Base-by-base conservation (phyloP, 2,113 vertebrate species). In the Siphamia tubifer region DNA sequence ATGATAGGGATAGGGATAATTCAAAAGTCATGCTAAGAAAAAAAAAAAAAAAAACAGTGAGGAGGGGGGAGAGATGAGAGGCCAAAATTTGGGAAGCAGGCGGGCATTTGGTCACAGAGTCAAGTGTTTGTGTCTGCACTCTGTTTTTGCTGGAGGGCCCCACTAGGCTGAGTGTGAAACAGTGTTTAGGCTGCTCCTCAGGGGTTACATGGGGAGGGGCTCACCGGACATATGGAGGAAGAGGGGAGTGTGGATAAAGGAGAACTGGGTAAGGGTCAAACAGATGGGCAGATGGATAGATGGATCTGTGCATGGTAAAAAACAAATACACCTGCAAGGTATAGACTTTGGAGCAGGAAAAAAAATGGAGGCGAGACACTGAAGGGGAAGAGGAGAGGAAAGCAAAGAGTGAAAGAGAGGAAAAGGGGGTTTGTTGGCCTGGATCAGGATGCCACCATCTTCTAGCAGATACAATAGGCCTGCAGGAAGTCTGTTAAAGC, bases 401-500 rank as follows among this genome's bases (percentile, higher is more conserved):
- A 36, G 57, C 49, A 65, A 80, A 47, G 45, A 9, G 45, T 32
- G 6, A 44, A 58, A 45, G 53, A 6, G 60, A 56, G 58, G 57
- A 40, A 9, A 17, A 34, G 39, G 31, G 42, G 35, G 32, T 36
- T 77, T 62, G 68, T 80, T 73, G 62, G 65, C 72, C 54, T 60
- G 61, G 58, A 51, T 60, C 75, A 79, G 86, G 90, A 93, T 81
- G 70, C 79, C 75, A 87, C 72, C 79, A 74, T 81, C 72, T 78
- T 84, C 74, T 63, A 68, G 57, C 77, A 82, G 83, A 92, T 87
- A 92, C 87, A 92, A 92, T 77, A 82, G 83, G 83, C 84, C 76
- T 32, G 42, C 84, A 93, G 88, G 89, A 94, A 89, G 86, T 81
- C 82, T 91, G 84, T 49, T 80, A 78, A 89, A 86, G 43, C 81